Base-by-base conservation (phyloP, 2,113 vertebrate species). In the Protomyctophum bolini region DNA sequence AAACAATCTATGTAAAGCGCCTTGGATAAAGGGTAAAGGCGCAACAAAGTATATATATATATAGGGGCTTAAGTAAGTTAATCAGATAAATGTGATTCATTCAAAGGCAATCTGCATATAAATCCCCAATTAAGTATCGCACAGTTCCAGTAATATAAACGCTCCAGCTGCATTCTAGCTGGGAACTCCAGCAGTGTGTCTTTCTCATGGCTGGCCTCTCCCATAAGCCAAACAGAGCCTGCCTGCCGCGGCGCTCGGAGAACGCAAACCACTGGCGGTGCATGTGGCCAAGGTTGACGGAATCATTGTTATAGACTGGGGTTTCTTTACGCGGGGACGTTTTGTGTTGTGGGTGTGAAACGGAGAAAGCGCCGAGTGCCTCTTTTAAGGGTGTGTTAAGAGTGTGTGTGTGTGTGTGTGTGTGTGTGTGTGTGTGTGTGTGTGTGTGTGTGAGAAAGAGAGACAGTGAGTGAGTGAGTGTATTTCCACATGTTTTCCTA, bases 141-240 rank as follows among this genome's bases (percentile, higher is more conserved):
- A 33, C 3, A 72, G 75, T 50, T 41, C 70, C 58, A 88, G 89
- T 59, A n/a, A 29, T n/a, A n/a, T n/a, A n/a, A n/a, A 76, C 71
- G 63, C 55, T 74, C 58, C 82, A 85, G 84, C 85, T 77, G 83
- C 82, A 12, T 90, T 82, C 78, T 87, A n/a, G 88, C 88, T 83
- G 87, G 92, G 81, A 91, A 91, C 87, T 81, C 83, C 47, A 73
- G 82, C 72, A 84, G 55, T 71, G 72, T 47, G 72, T 85, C 81
- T 88, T 90, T 92, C 91, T 90, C 74, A 83, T 88, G 90, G 83
- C 83, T 54, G 66, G 83, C 80, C n/a, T 84, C 72, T 84, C 86
- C 33, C 83, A 84, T 74, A 75, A 75, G 80, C 88, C 84, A 90
- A 79, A 81, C 28, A 72, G 60, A 80, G 81, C n/a, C n/a, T n/a